Evolutionary conservation across 2,888 invertebrate genomes (phyloP).

Genomic region (Terebella lapidaria): DNA sequence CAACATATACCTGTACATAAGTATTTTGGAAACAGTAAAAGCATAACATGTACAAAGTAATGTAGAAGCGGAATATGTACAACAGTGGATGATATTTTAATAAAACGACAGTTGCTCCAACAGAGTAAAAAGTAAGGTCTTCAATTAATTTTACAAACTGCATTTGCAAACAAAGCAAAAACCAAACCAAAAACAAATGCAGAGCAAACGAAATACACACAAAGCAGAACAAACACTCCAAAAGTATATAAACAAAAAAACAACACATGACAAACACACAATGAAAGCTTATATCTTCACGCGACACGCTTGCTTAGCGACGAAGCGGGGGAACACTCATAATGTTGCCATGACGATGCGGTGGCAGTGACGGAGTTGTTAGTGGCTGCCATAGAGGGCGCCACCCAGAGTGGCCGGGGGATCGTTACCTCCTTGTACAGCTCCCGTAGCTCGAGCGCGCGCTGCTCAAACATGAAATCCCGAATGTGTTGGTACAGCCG

Average conservation of each 20-base stretch:
- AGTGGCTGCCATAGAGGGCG: background rate
- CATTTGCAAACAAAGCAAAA: no score
- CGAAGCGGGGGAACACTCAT: background rate
- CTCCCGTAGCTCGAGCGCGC: background rate
- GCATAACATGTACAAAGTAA: no score
- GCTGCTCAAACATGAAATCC: background rate
- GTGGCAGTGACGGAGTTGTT: background rate
- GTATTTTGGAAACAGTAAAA: no score
- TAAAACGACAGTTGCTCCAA: no score
- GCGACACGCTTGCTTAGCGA: background rate
- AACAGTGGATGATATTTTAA: no score
- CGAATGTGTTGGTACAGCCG: background rate
- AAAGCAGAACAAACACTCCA: background rate
- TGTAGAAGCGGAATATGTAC: no score
- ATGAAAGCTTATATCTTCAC: no score
- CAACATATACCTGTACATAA: no score
- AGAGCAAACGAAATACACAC: background rate
- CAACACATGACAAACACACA: background rate
- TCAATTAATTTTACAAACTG: no score
- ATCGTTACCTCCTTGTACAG: conserved; percentile 3
- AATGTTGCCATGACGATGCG: background rate
- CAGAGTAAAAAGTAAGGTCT: no score
- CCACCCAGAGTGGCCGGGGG: background rate
- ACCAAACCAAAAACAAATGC: no score
- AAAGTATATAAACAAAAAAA: background rate